Base-by-base conservation (phyloP, 2,797 vertebrate genomes). In the Zalophus californianus region DNA sequence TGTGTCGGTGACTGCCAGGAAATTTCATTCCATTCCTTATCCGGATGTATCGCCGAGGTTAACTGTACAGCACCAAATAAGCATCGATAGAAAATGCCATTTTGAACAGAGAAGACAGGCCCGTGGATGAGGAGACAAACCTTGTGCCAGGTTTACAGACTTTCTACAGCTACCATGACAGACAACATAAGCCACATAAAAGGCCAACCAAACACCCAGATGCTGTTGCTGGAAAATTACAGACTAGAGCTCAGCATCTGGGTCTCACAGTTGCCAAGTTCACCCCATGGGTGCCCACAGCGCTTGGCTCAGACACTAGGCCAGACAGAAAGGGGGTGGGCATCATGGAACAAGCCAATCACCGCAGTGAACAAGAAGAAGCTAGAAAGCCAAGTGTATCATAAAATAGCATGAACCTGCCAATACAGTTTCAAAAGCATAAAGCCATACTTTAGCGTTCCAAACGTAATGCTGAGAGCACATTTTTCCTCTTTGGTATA, bases 111-210 rank as follows among this genome's bases (percentile, higher is more conserved):
- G 56, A 90, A 88, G 91, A 78, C 0, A 95, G 79, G 68, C 29
- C 80, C 38, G 4, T 44, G 84, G 58, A 94, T 3, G 41, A 89
- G 70, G 29, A 95, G 41, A 83, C 1, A 44, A 66, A 92, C 92
- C 35, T 23, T 84, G 68, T 97, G 97, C 96, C 98, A 98, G 77
- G 29, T 91, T 97, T 41, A 4, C 83, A 97, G 93, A 86, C 41
- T 97, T 98, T 94, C 95, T 98, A 32, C 27, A 97, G 75, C 83
- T 84, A 95, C 68, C 83, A 90, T 27, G 27, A 97, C 85, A 96
- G 92, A 73, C 93, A 98, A 91, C 90, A 93, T 95, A 98, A 98
- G 89, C 79, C 95, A 94, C 91, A 98, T 96, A 97, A 98, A 98
- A 98, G 88, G 92, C 93, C 86, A 98, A 92, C 50, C 96, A 94